phyloP scores from a whole-genome alignment of 2,797 vertebrate species.

The Takifugu ocellatus region DNA sequence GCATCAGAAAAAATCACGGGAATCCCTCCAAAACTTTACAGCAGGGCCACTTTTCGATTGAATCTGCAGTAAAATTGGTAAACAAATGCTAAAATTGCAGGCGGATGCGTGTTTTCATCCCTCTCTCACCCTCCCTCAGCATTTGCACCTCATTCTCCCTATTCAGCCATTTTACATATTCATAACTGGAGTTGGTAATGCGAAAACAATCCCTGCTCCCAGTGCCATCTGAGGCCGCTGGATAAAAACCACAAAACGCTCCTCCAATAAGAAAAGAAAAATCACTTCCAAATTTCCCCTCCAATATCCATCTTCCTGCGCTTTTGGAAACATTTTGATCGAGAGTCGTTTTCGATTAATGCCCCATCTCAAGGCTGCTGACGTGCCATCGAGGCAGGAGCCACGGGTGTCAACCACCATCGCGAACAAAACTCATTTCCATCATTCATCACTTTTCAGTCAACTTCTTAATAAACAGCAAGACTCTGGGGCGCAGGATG shows the following conservation, averaged over 20 bases:
- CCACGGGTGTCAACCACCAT: conserved; percentile 4
- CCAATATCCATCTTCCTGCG: conserved; percentile 9
- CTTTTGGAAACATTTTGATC: conserved; percentile 37
- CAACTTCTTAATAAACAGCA: conserved; percentile 32
- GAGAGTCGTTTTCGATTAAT: conserved; percentile 24
- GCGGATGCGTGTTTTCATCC: conserved; percentile 45
- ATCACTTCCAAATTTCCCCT: conserved; percentile 23
- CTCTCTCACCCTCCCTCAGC: conserved; percentile 50
- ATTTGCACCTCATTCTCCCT: conserved; percentile 70
- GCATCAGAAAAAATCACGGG: conserved; percentile 21
- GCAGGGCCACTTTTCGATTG: conserved; percentile 8
- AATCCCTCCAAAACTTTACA: conserved; percentile 46
- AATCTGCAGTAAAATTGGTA: conserved; percentile 20
- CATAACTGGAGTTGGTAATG: conserved; percentile 79
- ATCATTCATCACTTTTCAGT: conserved; percentile 42
- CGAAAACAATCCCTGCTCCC: conserved; percentile 73
- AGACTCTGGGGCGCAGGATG: conserved; percentile 6
- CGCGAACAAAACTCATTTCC: not conserved
- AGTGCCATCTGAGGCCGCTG: conserved; percentile 52
- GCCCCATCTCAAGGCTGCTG: conserved; percentile 25
- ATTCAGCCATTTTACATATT: conserved; percentile 81
- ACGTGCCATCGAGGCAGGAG: conserved; percentile 34
- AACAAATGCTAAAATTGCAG: conserved; percentile 26
- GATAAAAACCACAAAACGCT: conserved; percentile 20
- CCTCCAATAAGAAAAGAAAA: conserved; percentile 10